Evolutionary conservation across 2,797 vertebrate genomes (phyloP), one percentile per base, ranked within the genome.

Genomic region (Cossypha niveicapilla): DNA sequence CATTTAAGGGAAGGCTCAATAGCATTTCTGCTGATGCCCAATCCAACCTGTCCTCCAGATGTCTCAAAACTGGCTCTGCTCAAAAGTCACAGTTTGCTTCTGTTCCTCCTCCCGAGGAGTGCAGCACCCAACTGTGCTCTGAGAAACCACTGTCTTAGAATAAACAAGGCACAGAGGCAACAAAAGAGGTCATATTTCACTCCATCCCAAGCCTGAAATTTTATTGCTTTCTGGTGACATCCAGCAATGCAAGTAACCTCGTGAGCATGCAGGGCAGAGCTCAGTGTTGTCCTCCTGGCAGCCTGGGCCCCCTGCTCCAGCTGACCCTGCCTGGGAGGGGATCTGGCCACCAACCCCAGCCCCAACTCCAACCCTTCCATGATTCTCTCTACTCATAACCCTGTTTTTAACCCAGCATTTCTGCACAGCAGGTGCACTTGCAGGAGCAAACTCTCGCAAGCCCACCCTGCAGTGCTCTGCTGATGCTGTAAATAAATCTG

Each of bases 181-280:
- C 93, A 96, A 86, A 88, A 75, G 94, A 95, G 96, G 86, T 96
- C 93, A 18, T 72, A 90, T 96, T 96, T 95, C 96, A 94, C 86
- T 74, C 14, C 1, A 54, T 86, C 86, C 73, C 44, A 4, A 91
- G 90, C 90, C 86, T 61, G 79, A 88, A 80, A 91, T 92, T 80
- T 95, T 90, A 96, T 70, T 90, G 93, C 92, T 86, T 96, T 96
- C 83, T 96, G 90, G 86, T 88, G 88, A 92, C 86, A 93, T 61
- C 62, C 93, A 84, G 77, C 80, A 78, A 77, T 3, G 41, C 61
- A 79, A 94, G 62, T 28, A 83, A 65, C 39, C 32, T 54, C 8
- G 0, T 5, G 32, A 28, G 58, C 45, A 54, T 0, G 5, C 41
- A 41, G 41, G 28, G 73, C 77, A 39, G 80, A 56, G 70, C 70